phyloP scores from a whole-genome alignment of 92 coral and sea anemone genomes.

The Siderastrea siderea region DNA sequence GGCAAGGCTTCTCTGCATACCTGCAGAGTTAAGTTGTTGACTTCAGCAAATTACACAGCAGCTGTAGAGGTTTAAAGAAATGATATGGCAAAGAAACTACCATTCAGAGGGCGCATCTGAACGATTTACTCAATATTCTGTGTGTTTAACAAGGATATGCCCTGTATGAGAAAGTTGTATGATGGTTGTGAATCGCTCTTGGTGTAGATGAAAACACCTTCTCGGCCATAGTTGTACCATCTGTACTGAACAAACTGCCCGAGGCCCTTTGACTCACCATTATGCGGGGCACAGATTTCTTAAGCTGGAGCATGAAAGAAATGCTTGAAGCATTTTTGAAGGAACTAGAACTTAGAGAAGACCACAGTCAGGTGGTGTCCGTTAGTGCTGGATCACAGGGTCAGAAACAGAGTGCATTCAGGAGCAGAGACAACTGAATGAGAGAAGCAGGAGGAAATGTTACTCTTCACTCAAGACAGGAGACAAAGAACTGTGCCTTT shows the following conservation, averaged over 20 bases:
- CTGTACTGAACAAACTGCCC: constrained; percentile 60
- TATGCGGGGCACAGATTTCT: constrained; percentile 56
- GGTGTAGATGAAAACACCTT: constrained; percentile 59
- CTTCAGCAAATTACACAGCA: constrained; percentile 58
- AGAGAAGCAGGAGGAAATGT: not conserved
- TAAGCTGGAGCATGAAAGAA: constrained; percentile 39
- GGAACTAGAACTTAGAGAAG: constrained; percentile 51
- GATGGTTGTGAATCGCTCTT: constrained; percentile 63
- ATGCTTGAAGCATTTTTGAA: constrained; percentile 27
- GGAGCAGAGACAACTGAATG: not conserved
- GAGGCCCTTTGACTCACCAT: constrained; percentile 62
- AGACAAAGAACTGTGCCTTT: constrained; percentile 12
- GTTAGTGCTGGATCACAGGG: not conserved
- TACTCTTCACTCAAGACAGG: constrained; percentile 7
- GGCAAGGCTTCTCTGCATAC: constrained; percentile 64
- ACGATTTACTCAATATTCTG: constrained; percentile 37
- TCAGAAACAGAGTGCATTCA: not conserved
- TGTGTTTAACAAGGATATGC: constrained; percentile 55
- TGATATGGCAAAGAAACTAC: constrained; percentile 64
- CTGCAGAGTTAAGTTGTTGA: constrained; percentile 54
- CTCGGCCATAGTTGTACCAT: constrained; percentile 71
- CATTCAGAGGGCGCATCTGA: constrained; percentile 68
- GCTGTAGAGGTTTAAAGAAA: constrained; percentile 52
- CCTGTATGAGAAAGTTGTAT: constrained; percentile 46
- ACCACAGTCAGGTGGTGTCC: constrained; percentile 10